Evolutionary conservation across 2,113 vertebrate species (phyloP).

Genomic region (Alethe diademata): DNA sequence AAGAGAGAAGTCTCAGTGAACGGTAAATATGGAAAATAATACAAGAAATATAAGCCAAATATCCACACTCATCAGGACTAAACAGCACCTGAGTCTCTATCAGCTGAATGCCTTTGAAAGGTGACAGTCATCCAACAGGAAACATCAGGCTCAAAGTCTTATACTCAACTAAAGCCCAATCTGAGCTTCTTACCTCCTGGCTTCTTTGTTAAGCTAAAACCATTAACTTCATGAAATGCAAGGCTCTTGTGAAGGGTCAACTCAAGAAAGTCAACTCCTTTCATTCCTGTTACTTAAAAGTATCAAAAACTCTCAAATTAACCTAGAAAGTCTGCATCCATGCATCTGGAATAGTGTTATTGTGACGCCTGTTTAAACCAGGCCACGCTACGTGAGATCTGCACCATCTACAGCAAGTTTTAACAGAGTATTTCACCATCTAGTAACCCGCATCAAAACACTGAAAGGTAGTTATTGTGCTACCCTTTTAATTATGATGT

Average conservation of each 20-base stretch:
- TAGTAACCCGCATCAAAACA: background rate
- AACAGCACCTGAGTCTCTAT: background rate
- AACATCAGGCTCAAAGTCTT: background rate
- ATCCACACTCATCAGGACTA: background rate
- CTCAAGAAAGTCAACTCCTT: background rate
- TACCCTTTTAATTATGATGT: background rate
- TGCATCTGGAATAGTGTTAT: background rate
- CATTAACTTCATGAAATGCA: background rate
- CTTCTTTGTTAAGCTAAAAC: background rate
- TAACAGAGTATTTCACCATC: background rate
- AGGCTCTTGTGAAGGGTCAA: background rate
- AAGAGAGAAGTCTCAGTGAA: background rate
- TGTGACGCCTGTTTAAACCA: background rate
- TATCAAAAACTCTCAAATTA: background rate
- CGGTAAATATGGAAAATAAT: background rate
- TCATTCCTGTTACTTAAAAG: background rate
- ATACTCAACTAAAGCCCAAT: background rate
- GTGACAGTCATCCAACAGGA: background rate
- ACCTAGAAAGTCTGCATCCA: background rate
- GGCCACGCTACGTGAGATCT: background rate
- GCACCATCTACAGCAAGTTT: background rate
- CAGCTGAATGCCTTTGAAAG: background rate
- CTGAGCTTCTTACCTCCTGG: background rate
- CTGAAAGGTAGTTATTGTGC: background rate
- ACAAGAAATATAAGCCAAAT: background rate